Percentiles rank a stretch among this genome's conserved stretches.
These are phyloP conservation scores for Semotilus atromaculatus DNA, from an alignment of 2,797 vertebrate species.

Conservation along the genomic window DNA sequence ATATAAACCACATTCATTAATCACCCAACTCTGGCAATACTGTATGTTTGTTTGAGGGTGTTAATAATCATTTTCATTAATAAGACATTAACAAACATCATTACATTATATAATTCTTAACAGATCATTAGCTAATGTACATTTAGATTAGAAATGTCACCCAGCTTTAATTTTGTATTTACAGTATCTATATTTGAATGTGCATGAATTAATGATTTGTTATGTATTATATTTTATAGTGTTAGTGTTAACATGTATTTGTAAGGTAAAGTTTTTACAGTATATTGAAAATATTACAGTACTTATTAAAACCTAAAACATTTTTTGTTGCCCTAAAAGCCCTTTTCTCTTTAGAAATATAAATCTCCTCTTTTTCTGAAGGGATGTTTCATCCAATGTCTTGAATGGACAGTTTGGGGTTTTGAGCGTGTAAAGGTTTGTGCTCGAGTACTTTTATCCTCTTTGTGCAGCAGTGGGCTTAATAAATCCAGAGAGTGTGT, in stretches of 20 bases:
- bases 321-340: neutral
- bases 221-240: neutral
- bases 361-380: neutral
- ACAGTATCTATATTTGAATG: constrained; percentile 10
- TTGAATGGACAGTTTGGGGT: constrained; percentile 23
- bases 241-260: neutral
- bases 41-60: neutral
- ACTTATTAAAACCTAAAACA: neutral
- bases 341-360: neutral
- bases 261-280: neutral
- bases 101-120: constrained; percentile 23
- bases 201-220: neutral
- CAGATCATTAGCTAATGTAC: constrained; percentile 34
- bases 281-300: neutral
- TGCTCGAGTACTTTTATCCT: constrained; percentile 26
- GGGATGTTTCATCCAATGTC: constrained; percentile 9
- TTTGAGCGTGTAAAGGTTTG: constrained; percentile 9
- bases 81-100: constrained; percentile 23
- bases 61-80: constrained; percentile 30
- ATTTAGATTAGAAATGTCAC: neutral
- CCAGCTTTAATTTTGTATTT: neutral
- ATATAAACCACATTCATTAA: neutral
- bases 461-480: constrained; percentile 16
- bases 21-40: neutral
- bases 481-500: neutral